Base-by-base conservation (phyloP, 2,797 vertebrate genomes). In the Helarctos malayanus region DNA sequence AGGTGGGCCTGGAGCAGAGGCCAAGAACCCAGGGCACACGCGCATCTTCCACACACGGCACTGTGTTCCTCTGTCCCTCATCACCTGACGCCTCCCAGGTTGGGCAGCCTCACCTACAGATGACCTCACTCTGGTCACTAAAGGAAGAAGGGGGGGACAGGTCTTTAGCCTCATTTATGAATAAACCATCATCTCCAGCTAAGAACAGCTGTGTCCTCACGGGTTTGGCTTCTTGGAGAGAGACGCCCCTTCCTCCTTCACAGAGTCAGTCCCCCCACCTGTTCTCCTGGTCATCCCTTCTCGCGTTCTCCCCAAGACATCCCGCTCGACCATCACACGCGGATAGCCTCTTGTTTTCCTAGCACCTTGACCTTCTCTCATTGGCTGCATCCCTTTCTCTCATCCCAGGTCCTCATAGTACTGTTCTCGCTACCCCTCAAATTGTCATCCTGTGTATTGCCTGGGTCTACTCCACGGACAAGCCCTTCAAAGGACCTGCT, bases 21-120 rank as follows among this genome's bases (percentile, higher is more conserved):
- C 13, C 38, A 32, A 15, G 38, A 7, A 7, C 10, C 52, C 3
- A 0, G 84, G 1, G 14, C 13, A 7, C n/a, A 1, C 0, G 21
- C 1, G 6, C 13, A 0, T 35, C 2, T 6, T 35, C 27, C 23
- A 3, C 2, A 8, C 2, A 16, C 14, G 14, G 0, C 41, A 12
- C 8, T 6, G 73, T 19, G 13, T 13, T 15, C 21, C 35, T 7
- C 8, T 1, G 12, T 23, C 47, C 45, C 16, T 54, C 15, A 0
- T 32, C 32, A 49, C 7, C 13, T 1, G 4, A 9, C 29, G 13
- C 47, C 35, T 63, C 52, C 25, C 19, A 29, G 12, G 13, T 7
- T 19, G 35, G 38, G 56, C 2, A 15, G 47, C 27, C 25, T 61
- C 41, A 23, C 2, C 38, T 27, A 4, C 73, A 35, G 16, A 11